These are phyloP conservation scores for Epinephelus awoara DNA, from an alignment of 2,797 vertebrate genomes.

Conservation along the genomic window DNA sequence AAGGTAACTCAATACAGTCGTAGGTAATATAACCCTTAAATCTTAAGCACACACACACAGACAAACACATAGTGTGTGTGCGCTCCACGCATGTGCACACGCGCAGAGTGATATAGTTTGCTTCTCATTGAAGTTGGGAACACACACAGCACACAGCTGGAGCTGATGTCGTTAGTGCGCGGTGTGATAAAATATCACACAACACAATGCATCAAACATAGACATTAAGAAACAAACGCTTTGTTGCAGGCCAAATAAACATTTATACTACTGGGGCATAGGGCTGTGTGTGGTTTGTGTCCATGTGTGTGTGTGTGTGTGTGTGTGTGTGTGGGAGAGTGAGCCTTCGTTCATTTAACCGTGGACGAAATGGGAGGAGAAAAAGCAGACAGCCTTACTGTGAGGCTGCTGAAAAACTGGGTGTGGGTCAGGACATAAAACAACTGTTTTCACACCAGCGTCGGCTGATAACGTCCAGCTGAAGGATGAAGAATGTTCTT, in stretches of 20 bases:
- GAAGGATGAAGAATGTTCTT: conserved; percentile 64
- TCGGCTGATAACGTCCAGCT: conserved; percentile 62
- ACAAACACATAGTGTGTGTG: background rate
- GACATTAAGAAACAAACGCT: conserved; percentile 72
- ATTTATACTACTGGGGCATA: conserved; percentile 62
- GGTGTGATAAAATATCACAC: conserved; percentile 54
- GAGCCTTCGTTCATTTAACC: conserved; percentile 44
- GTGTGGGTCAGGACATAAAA: conserved; percentile 70
- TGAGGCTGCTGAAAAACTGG: conserved; percentile 58
- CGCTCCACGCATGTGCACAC: background rate
- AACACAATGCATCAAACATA: conserved; percentile 66
- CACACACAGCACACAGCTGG: conserved; percentile 52
- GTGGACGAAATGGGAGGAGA: conserved; percentile 32
- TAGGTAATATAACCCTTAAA: conserved; percentile 26
- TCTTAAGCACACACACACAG: conserved; percentile 9
- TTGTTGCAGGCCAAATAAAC: conserved; percentile 77
- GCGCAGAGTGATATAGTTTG: conserved; percentile 10
- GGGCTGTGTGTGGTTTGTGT: conserved; percentile 60
- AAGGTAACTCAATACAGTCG: conserved; percentile 33
- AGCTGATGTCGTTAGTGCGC: conserved; percentile 53
- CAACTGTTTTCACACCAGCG: conserved; percentile 78
- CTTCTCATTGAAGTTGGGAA: conserved; percentile 19
- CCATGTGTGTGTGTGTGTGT: conserved; percentile 50
- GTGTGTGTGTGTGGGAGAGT: conserved; percentile 17
- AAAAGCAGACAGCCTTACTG: conserved; percentile 38